phyloP scores from a whole-genome alignment of 2,888 invertebrate species.

The Tuberolachnus salignus region DNA sequence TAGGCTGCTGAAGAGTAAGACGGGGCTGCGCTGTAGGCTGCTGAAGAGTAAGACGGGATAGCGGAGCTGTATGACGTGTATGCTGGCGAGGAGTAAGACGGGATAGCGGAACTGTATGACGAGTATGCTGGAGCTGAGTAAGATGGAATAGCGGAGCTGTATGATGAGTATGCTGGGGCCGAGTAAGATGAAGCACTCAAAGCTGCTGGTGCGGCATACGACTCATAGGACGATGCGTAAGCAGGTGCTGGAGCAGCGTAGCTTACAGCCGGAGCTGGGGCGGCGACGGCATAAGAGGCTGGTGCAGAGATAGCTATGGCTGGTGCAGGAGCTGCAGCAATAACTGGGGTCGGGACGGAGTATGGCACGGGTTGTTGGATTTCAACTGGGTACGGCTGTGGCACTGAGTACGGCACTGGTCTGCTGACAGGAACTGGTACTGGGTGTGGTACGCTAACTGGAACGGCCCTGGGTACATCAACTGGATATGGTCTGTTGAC shows the following conservation, averaged over 20 bases:
- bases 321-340: conserved; percentile 31
- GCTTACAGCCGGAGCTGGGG: conserved; percentile 7
- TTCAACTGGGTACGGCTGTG: conserved; percentile 59
- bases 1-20: conserved; percentile 12
- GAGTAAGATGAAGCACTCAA: conserved; percentile 10
- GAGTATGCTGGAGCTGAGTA: conserved; percentile 12
- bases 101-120: not conserved
- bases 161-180: not conserved
- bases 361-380: conserved; percentile 58
- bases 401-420: conserved; percentile 59
- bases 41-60: not conserved
- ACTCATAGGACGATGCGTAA: conserved; percentile 7
- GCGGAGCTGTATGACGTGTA: not conserved
- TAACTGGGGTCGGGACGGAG: conserved; percentile 58
- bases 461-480: conserved; percentile 59
- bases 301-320: conserved; percentile 14
- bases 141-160: not conserved
- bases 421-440: conserved; percentile 55
- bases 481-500: conserved; percentile 59
- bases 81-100: conserved; percentile 11
- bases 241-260: not conserved
- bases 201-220: not conserved
- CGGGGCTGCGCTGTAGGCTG: not conserved
- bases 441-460: conserved; percentile 59
- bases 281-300: not conserved